phyloP scores from a whole-genome alignment of 2,888 invertebrate species.

The Brenthis ino region DNA sequence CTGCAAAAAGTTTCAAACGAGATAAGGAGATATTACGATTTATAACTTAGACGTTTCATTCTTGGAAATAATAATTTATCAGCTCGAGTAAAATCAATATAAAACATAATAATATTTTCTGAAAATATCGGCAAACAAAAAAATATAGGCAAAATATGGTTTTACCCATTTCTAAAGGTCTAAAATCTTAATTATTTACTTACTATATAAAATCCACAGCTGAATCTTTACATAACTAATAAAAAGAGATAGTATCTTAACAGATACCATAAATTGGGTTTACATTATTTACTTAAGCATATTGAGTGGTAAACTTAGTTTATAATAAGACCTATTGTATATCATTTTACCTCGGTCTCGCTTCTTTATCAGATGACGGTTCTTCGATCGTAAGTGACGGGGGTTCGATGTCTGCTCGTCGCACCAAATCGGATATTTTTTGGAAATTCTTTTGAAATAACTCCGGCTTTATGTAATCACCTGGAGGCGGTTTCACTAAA shows the following conservation, averaged over 20 bases:
- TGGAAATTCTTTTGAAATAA: constrained; percentile 80
- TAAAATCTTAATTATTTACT: too few species aligned
- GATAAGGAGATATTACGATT: background rate
- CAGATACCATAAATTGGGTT: too few species aligned
- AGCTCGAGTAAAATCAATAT: background rate
- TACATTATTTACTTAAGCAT: too few species aligned
- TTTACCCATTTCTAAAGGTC: too few species aligned
- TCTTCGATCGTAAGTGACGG: constrained; percentile 55
- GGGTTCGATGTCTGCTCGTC: constrained; percentile 64
- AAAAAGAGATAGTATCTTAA: too few species aligned
- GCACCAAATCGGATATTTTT: constrained; percentile 73
- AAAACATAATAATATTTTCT: background rate
- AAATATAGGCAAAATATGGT: too few species aligned
- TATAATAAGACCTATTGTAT: too few species aligned
- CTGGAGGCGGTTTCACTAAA: constrained; percentile 80
- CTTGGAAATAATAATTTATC: too few species aligned
- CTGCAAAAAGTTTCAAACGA: constrained; percentile 43
- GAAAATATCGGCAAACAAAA: too few species aligned
- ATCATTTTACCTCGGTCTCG: constrained; percentile 60
- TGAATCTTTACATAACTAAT: too few species aligned
- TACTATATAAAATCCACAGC: too few species aligned
- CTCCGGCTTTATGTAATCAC: constrained; percentile 83
- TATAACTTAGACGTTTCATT: background rate
- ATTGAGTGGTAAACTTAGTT: too few species aligned
- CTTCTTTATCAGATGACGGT: constrained; percentile 60